Base-by-base conservation (phyloP, 2,113 vertebrate species). In the Paedocypris sp. region DNA sequence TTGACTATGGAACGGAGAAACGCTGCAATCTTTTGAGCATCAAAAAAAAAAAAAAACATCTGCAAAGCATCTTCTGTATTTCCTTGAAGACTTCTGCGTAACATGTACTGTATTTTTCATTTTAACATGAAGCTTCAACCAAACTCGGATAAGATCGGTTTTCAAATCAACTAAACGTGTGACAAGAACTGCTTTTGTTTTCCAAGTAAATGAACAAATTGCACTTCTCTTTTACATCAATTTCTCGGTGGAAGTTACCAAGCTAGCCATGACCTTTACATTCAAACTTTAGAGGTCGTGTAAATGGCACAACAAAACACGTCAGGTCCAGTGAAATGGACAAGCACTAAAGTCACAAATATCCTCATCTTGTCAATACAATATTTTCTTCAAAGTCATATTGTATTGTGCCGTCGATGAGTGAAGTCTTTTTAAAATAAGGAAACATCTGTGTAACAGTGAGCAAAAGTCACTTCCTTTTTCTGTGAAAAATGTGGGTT, bases 1-100 rank as follows among this genome's bases (percentile, higher is more conserved):
- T 58, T 31, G 59, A 43, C 52, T 2, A 5, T 23, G 23, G 42
- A 33, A 46, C 2, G 33, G 38, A 28, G 31, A 38, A 19, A 41
- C 13, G 18, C 45, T 13, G 25, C 63, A 51, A 33, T 64, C 26
- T 28, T 60, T 12, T 41, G 32, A 29, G 19, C 29, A 54, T 38
- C 28, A 33, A n/a, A 60, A 67, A 67, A 47, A 29, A 20, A 59
- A 48, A 51, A 35, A 15, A 35, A 52, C 16, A 46, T 51, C 23
- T 46, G 46, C 19, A 62, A 28, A 10, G 49, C n/a, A n/a, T n/a
- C n/a, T n/a, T n/a, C n/a, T n/a, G n/a, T n/a, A n/a, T n/a, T n/a
- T n/a, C n/a, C n/a, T n/a, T n/a, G n/a, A n/a, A n/a, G n/a, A n/a
- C n/a, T n/a, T n/a, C n/a, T n/a, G n/a, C n/a, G n/a, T n/a, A n/a